phyloP scores from a whole-genome alignment of 2,888 invertebrate genomes.

The Timema podura region DNA sequence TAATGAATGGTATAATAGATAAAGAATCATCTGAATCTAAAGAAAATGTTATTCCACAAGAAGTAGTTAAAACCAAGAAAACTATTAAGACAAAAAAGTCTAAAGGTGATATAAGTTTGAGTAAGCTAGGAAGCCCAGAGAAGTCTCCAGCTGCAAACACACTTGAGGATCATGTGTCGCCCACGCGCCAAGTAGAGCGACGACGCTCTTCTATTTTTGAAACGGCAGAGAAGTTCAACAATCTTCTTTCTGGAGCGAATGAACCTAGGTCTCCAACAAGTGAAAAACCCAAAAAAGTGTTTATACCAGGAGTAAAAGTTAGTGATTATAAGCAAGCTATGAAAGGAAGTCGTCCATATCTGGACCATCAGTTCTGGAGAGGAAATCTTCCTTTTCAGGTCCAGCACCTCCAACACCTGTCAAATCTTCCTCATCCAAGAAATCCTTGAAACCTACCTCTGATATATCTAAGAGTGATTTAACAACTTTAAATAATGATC shows the following conservation, averaged over 20 bases:
- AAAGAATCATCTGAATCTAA: too few relatives aligned
- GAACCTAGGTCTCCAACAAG: slow-evolving; percentile 42
- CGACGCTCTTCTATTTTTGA: slow-evolving; percentile 65
- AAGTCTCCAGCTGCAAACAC: slow-evolving; percentile 18
- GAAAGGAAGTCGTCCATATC: slow-evolving; percentile 53
- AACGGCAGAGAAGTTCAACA: slow-evolving; percentile 66
- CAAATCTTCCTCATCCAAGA: slow-evolving; percentile 14
- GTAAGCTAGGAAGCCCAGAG: slow-evolving; percentile 19
- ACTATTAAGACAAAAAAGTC: slow-evolving; percentile 19
- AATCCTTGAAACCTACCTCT: slow-evolving; percentile 5
- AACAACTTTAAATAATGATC: too few relatives aligned
- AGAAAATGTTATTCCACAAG: slow-evolving; percentile 13
- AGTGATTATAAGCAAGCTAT: slow-evolving; percentile 84
- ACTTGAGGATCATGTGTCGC: slow-evolving; percentile 35
- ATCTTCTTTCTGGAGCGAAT: slow-evolving; percentile 42
- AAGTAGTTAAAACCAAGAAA: slow-evolving; percentile 34
- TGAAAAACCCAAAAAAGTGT: slow-evolving; percentile 72
- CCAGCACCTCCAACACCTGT: slow-evolving; percentile 12
- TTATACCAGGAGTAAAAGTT: slow-evolving; percentile 77
- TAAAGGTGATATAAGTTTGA: slow-evolving; percentile 20
- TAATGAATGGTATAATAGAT: too few relatives aligned
- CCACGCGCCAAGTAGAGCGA: slow-evolving; percentile 52
- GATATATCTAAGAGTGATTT: not conserved
- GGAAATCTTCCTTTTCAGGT: slow-evolving; percentile 17
- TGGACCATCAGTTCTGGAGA: slow-evolving; percentile 10